Percentiles rank a stretch among this genome's conserved stretches.
phyloP scores from a whole-genome alignment of 2,797 vertebrate genomes.

The Chrysolophus pictus region DNA sequence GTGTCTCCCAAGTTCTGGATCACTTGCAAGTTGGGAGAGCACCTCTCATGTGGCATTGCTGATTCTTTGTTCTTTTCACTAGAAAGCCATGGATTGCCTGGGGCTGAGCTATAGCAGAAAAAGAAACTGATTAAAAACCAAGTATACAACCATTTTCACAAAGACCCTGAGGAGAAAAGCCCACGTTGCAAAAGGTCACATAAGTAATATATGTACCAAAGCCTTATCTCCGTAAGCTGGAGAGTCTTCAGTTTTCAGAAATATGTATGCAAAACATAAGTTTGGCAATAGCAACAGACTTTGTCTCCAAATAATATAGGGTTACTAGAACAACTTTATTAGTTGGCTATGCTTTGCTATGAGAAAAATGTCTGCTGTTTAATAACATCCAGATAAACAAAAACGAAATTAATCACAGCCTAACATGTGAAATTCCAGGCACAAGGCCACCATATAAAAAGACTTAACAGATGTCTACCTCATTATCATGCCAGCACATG shows the following conservation, averaged over 20 bases:
- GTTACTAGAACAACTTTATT: not conserved
- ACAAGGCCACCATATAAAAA: not conserved
- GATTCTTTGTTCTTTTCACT: not conserved
- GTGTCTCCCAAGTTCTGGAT: not conserved
- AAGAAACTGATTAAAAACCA: not conserved
- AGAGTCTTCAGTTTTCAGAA: not conserved
- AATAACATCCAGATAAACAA: conserved; percentile 10
- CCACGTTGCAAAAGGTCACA: not conserved
- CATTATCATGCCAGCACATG: not conserved
- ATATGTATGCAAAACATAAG: not conserved
- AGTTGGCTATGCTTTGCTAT: not conserved
- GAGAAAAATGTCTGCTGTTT: not conserved
- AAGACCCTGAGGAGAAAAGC: not conserved
- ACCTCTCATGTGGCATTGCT: not conserved
- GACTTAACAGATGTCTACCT: not conserved
- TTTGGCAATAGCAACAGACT: not conserved
- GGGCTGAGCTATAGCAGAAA: not conserved
- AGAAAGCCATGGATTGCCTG: not conserved
- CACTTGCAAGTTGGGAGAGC: not conserved
- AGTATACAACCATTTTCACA: not conserved
- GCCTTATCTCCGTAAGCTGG: not conserved
- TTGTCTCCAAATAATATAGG: not conserved
- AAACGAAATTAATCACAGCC: not conserved
- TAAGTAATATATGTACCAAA: not conserved
- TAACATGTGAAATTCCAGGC: conserved; percentile 23